Base-by-base conservation (phyloP, 2,797 vertebrate species). In the Ambastaia sidthimunki region DNA sequence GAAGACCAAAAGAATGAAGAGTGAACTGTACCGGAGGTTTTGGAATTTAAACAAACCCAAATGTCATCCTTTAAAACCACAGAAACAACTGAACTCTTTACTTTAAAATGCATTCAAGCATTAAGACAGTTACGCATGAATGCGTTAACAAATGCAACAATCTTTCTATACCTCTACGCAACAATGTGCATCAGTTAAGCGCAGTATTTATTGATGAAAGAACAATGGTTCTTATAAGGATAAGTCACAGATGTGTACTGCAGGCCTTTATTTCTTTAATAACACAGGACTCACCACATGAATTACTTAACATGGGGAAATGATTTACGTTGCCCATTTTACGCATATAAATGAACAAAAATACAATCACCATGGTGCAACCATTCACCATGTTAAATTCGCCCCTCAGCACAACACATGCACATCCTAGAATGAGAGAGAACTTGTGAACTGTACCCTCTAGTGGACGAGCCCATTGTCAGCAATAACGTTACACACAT, bases 361-460 rank as follows among this genome's bases (percentile, higher is more conserved):
- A 44, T 13, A 18, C 15, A 65, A 65, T 21, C n/a, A 44, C 48
- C 54, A 28, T 18, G 12, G 16, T 23, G 48, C 59, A 72, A 31
- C 15, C 7, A 21, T 37, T 75, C 47, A 21, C 13, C 34, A 23
- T 74, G 47, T 54, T 69, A 4, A n/a, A 75, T 63, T 57, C 31
- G 37, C 66, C 48, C 63, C 50, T 48, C 48, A 79, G 73, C 47
- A 60, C 76, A 82, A 74, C 62, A 73, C 70, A 71, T 78, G 83
- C 71, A 71, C 66, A 66, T 75, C 23, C 70, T 76, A 44, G 63
- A 65, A 13, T 60, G 44, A 47, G 12, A 3, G 4, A 59, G 7
- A 81, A 71, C 55, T 76, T 72, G 80, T 63, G 25, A 68, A 80
- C n/a, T 23, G 19, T 74, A 37, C 80, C 83, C 72, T 82, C 83